phyloP scores from a whole-genome alignment of 2,888 invertebrate species.

The Folsomia manolachei region DNA sequence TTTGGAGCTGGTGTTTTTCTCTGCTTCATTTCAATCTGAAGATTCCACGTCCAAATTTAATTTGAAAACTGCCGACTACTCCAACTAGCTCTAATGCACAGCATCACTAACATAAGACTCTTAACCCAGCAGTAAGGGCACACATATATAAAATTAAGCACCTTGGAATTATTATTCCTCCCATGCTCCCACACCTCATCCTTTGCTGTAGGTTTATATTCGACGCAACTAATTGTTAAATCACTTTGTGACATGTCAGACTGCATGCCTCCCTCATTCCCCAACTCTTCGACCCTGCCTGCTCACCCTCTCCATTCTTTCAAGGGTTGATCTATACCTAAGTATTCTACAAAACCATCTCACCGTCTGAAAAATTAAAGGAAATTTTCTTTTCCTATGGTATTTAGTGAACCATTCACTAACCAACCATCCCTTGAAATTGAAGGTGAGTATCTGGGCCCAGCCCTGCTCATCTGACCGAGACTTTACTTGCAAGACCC shows the following conservation, averaged over 20 bases:
- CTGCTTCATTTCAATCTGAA: not conserved
- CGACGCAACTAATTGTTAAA: slow-evolving; percentile 12
- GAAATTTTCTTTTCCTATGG: too few species aligned
- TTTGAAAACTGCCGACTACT: not conserved
- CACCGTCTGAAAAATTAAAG: too few species aligned
- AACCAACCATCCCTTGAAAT: not conserved
- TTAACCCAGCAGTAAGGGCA: too few species aligned
- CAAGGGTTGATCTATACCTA: slow-evolving; percentile 1
- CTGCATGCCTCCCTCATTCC: slow-evolving; percentile 46
- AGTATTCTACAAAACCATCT: too few species aligned
- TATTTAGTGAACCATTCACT: too few species aligned
- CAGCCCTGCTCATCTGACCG: not conserved
- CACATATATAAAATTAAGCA: not conserved
- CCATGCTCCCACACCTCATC: not conserved
- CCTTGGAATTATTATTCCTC: not conserved
- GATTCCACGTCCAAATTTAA: not conserved
- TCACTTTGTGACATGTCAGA: slow-evolving; percentile 34
- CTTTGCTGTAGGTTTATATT: not conserved
- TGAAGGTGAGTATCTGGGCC: not conserved
- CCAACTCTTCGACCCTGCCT: slow-evolving; percentile 3
- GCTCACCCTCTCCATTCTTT: slow-evolving; percentile 3
- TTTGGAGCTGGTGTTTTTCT: not conserved
- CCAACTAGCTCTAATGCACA: too few species aligned
- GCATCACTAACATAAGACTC: too few species aligned
- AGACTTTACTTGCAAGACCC: too few species aligned